phyloP scores from a whole-genome alignment of 2,888 invertebrate genomes.

The Seira ritae region DNA sequence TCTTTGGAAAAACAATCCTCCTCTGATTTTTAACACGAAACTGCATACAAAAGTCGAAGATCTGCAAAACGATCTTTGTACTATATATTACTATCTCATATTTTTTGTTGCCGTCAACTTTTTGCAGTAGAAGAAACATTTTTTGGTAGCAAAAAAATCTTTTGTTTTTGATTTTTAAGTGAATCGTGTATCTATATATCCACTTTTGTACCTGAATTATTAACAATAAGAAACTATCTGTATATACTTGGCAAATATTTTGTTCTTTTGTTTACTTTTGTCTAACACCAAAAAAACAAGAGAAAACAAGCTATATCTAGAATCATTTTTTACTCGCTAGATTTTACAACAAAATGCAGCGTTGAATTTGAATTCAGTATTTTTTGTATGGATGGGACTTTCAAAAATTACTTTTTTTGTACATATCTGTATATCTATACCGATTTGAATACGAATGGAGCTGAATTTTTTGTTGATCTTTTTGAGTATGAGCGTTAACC shows the following conservation, averaged over 20 bases:
- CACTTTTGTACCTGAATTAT: constrained; percentile 17
- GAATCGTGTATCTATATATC: neutral
- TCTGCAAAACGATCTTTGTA: constrained; percentile 20
- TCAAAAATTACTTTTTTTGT: too few species aligned
- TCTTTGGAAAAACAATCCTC: neutral
- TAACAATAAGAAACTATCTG: neutral
- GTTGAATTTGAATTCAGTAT: neutral
- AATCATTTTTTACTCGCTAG: neutral
- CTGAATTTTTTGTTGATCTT: neutral
- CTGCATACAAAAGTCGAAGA: neutral
- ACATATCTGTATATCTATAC: neutral
- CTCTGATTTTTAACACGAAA: constrained; percentile 3
- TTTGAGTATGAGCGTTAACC: constrained; percentile 8
- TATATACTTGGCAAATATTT: neutral
- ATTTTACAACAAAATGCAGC: neutral
- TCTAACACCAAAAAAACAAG: constrained; percentile 14
- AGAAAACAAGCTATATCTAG: constrained; percentile 2
- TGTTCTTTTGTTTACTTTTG: constrained; percentile 3
- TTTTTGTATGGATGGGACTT: constrained; percentile 2
- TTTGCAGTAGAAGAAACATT: constrained; percentile 54
- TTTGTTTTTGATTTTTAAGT: constrained; percentile 18
- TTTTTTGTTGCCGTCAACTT: constrained; percentile 68
- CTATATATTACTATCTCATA: neutral
- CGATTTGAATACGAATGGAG: neutral
- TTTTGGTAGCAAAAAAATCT: constrained; percentile 7